Evolutionary conservation across 2,113 vertebrate species (phyloP).

Genomic region (Crotalus horridus): DNA sequence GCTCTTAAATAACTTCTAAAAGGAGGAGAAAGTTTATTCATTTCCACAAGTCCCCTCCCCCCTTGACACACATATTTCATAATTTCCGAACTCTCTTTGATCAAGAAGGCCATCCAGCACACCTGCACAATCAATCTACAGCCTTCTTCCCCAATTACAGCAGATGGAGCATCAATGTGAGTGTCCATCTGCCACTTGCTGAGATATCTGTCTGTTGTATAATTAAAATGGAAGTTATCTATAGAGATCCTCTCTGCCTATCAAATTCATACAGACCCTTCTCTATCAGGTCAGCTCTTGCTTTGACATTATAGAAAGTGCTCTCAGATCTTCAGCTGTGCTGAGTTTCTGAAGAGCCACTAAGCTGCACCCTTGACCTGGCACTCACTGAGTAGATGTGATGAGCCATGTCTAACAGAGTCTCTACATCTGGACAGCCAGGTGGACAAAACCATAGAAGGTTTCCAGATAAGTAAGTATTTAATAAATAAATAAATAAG

Average conservation of each 20-base stretch:
- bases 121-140: constrained; percentile 19
- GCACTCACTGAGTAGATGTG: not conserved
- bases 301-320: not conserved
- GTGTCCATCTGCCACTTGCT: constrained; percentile 5
- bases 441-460: not conserved
- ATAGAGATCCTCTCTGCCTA: not conserved
- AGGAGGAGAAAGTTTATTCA: not conserved
- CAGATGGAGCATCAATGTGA: constrained; percentile 17
- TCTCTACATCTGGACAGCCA: not conserved
- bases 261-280: not conserved
- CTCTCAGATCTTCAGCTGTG: not conserved
- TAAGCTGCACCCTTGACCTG: not conserved
- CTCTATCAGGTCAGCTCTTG: not conserved
- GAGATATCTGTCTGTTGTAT: constrained; percentile 15
- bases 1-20: not conserved
- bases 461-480: not conserved
- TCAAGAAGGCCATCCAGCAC: not conserved
- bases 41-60: not conserved
- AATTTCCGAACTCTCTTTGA: constrained; percentile 1
- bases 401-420: not conserved
- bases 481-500: not conserved
- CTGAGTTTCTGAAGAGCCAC: not conserved
- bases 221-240: constrained; percentile 9
- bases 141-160: not conserved
- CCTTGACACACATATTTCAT: not conserved